Base-by-base conservation (phyloP, 2,113 vertebrate species). In the Catharus bicknelli region DNA sequence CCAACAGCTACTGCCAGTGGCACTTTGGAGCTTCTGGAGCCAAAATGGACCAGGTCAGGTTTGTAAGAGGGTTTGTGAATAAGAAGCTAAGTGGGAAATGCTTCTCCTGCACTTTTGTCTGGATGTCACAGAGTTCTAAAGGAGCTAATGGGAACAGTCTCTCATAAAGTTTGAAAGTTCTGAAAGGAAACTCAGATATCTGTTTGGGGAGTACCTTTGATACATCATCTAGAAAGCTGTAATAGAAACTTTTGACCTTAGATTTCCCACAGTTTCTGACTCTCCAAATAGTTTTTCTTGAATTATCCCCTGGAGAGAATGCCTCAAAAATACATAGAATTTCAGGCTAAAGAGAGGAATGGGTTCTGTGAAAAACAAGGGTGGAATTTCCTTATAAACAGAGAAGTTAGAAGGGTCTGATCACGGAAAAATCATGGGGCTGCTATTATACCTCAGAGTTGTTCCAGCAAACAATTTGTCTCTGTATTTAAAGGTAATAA, bases 401-500 rank as follows among this genome's bases (percentile, higher is more conserved):
- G n/a, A 14, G 13, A 68, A 51, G 3, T 30, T 79, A 57, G 43
- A 84, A 73, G 47, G 7, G 7, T 81, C 40, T 72, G 13, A 17
- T 74, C 27, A 72, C 11, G 6, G 21, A 48, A 68, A 88, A 83
- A 42, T 61, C 23, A 42, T 23, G 30, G 34, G 45, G 14, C 36
- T 92, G 53, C 23, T 90, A 26, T 36, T 86, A 15, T 14, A 58
- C 15, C 32, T 59, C n/a, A 55, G 53, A 88, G 34, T 55, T 83
- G 23, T 75, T 91, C 59, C 61, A 75, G 57, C 19, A 93, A 81
- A 90, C 50, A 73, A 88, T 50, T 80, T 73, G 5, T 34, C 16
- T 79, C 74, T 83, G 76, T 90, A 67, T 78, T 93, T 93, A 90
- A 94, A 96, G 84, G 26, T 53, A 83, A 74, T 75, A 86, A 67